phyloP scores from a whole-genome alignment of 2,113 vertebrate genomes.

The Epinephelus moara region DNA sequence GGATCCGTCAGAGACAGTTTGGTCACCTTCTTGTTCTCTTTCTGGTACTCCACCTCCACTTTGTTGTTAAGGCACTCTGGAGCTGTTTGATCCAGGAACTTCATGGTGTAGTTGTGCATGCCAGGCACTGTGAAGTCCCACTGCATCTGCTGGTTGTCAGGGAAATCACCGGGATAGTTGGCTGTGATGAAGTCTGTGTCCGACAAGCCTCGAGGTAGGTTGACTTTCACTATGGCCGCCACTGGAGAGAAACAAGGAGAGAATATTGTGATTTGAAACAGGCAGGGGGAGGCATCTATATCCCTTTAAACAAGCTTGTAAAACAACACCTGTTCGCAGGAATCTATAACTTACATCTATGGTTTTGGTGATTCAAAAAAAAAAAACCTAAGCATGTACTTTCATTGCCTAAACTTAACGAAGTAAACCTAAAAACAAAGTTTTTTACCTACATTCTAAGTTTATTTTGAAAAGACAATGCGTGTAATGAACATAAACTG shows the following conservation, averaged over 20 bases:
- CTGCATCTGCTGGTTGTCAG: slow-evolving; percentile 84
- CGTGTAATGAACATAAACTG: too few species aligned
- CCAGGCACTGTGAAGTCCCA: slow-evolving; percentile 90
- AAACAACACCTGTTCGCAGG: too few species aligned
- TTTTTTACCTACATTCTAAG: too few species aligned
- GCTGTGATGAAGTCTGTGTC: slow-evolving; percentile 86
- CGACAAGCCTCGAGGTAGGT: slow-evolving; percentile 84
- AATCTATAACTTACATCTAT: too few species aligned
- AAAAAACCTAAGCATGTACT: too few species aligned
- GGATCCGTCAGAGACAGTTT: slow-evolving; percentile 76
- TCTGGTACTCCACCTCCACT: slow-evolving; percentile 85
- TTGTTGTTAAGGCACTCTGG: slow-evolving; percentile 87
- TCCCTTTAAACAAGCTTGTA: not conserved
- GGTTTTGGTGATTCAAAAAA: too few species aligned
- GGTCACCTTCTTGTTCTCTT: slow-evolving; percentile 64
- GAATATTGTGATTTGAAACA: slow-evolving; percentile 5
- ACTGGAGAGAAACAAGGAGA: slow-evolving; percentile 67
- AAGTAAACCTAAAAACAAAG: too few species aligned
- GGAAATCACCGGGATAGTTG: slow-evolving; percentile 87
- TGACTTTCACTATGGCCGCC: slow-evolving; percentile 86
- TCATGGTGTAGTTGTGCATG: slow-evolving; percentile 88
- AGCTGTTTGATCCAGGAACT: slow-evolving; percentile 80
- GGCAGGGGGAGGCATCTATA: not conserved
- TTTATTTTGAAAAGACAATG: too few species aligned
- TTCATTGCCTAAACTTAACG: too few species aligned